Evolutionary conservation across 2,888 invertebrate species (phyloP).

Genomic region (Drosophila greeni): DNA sequence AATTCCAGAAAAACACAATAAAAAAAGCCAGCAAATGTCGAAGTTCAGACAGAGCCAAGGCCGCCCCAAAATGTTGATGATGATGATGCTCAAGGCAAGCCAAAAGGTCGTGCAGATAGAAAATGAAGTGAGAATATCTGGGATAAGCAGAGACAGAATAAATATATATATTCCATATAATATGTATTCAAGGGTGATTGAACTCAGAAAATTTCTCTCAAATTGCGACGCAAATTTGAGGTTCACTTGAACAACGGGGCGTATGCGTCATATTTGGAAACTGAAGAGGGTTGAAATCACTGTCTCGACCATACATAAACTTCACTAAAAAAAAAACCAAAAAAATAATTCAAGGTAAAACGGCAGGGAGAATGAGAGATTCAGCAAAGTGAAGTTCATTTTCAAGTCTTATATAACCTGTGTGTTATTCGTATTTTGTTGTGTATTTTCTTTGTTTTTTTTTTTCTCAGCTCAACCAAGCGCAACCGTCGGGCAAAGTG

Average conservation of each 20-base stretch:
- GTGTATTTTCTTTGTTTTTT: background rate
- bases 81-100: constrained; percentile 1
- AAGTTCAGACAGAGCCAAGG: constrained; percentile 33
- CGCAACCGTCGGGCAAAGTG: constrained; percentile 52
- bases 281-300: background rate
- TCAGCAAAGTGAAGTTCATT: constrained; percentile 21
- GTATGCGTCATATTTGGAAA: constrained; percentile 24
- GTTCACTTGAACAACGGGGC: constrained; percentile 6
- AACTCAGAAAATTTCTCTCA: constrained; percentile 4
- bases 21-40: constrained; percentile 35
- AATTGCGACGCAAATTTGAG: constrained; percentile 55
- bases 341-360: constrained; percentile 55
- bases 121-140: constrained; percentile 7
- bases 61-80: constrained; percentile 7
- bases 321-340: constrained; percentile 25
- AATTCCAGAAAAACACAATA: constrained; percentile 5
- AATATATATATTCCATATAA: background rate
- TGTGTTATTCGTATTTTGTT: background rate
- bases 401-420: constrained; percentile 27
- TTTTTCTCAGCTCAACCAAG: constrained; percentile 31
- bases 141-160: background rate
- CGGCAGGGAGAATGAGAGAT: constrained; percentile 24
- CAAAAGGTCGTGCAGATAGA: constrained; percentile 10
- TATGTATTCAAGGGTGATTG: constrained; percentile 23
- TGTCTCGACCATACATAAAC: constrained; percentile 1